Conservation (phyloP, 2,888 invertebrate species). For the Drosophila nigricruria region DNA sequence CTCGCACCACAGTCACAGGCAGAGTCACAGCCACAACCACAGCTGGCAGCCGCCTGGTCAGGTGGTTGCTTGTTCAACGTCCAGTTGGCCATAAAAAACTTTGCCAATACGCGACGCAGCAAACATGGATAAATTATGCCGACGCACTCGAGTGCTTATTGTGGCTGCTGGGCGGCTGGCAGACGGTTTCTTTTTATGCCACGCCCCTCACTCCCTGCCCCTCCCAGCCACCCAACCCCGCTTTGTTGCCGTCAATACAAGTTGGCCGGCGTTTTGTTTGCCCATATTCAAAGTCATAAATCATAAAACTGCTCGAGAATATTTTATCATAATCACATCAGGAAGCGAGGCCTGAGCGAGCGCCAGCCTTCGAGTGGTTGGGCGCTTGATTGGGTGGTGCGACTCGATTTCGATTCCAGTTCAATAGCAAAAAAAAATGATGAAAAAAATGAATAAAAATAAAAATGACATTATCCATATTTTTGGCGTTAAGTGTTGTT, state of each 20-base stretch:
- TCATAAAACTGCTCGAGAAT: constrained; percentile 81
- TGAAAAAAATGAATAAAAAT: constrained; percentile 2
- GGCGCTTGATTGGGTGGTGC: constrained; percentile 9
- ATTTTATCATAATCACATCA: constrained; percentile 82
- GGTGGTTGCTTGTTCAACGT: constrained; percentile 34
- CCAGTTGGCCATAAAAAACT: constrained; percentile 50
- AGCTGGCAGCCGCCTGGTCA: constrained; percentile 16
- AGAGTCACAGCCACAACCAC: neutral
- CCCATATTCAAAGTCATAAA: constrained; percentile 80
- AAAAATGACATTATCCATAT: constrained; percentile 79
- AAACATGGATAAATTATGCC: constrained; percentile 79
- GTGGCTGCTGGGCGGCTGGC: constrained; percentile 41
- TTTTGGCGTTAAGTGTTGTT: constrained; percentile 75
- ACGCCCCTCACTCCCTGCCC: constrained; percentile 12
- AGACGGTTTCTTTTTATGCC: constrained; percentile 33
- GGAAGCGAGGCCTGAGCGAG: constrained; percentile 53
- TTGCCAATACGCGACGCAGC: constrained; percentile 56
- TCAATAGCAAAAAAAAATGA: constrained; percentile 62
- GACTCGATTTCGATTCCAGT: constrained; percentile 51
- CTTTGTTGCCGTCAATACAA: constrained; percentile 42
- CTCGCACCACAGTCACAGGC: neutral
- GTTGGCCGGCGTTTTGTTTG: constrained; percentile 71
- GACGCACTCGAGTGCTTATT: constrained; percentile 81
- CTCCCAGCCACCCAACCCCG: neutral
- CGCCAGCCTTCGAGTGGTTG: constrained; percentile 9